Evolutionary conservation across 2,888 invertebrate species (phyloP).

Genomic region (Anthophora plumipes): DNA sequence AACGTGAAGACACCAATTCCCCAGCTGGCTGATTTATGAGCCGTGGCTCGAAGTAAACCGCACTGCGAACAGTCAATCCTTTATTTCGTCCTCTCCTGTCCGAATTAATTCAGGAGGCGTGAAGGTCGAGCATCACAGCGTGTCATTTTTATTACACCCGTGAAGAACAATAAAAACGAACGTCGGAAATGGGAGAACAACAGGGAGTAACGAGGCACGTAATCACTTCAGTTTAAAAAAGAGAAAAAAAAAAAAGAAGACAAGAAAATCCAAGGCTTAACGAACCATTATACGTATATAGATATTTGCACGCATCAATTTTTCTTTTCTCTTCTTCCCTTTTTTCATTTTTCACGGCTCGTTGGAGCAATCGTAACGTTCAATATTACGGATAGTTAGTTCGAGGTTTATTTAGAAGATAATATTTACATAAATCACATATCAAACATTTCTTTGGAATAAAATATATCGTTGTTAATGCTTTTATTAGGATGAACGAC

Average conservation of each 20-base stretch:
- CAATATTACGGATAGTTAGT: no score
- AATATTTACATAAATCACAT: no score
- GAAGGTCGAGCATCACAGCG: constrained; percentile 38
- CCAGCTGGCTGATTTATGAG: constrained; percentile 28
- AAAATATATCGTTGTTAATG: no score
- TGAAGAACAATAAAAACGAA: constrained; percentile 15
- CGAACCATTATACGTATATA: background rate
- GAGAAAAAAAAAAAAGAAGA: no score
- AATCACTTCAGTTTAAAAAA: background rate
- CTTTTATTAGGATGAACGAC: no score
- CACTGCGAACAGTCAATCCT: constrained; percentile 37
- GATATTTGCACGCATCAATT: background rate
- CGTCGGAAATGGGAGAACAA: background rate
- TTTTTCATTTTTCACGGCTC: no score
- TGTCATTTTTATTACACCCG: constrained; percentile 31
- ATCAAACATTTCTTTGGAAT: no score
- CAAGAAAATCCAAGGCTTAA: background rate
- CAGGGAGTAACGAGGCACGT: background rate
- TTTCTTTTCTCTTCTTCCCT: no score
- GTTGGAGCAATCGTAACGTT: no score
- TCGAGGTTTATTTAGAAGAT: no score
- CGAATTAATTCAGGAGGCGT: constrained; percentile 40
- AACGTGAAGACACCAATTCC: constrained; percentile 22
- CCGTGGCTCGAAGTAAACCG: constrained; percentile 42
- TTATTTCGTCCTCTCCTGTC: background rate